These are phyloP conservation scores for Melanotaenia maccullochi DNA, from an alignment of 2,797 vertebrate species.

Conservation along the genomic window DNA sequence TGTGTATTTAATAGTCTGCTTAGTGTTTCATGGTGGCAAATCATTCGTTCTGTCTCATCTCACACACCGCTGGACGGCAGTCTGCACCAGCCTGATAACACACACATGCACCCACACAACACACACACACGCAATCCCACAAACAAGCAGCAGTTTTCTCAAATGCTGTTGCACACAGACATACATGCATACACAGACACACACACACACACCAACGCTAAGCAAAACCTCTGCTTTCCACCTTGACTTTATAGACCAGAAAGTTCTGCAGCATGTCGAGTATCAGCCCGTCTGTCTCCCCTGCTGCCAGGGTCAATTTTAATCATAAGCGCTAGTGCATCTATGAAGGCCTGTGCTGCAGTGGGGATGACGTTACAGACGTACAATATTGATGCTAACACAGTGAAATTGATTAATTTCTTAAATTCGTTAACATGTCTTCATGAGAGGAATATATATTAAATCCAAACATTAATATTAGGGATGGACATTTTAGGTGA, in stretches of 20 bases:
- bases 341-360: conserved; percentile 31
- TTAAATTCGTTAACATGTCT: not conserved
- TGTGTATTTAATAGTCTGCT: conserved; percentile 58
- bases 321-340: conserved; percentile 33
- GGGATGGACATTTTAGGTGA: too few species aligned
- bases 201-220: conserved; percentile 23
- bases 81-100: conserved; percentile 76
- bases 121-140: conserved; percentile 24
- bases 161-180: conserved; percentile 11
- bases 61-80: conserved; percentile 70
- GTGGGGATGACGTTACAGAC: not conserved
- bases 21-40: conserved; percentile 72
- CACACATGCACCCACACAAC: conserved; percentile 43
- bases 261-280: conserved; percentile 54
- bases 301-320: conserved; percentile 45
- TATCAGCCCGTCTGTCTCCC: conserved; percentile 31
- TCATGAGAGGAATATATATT: not conserved
- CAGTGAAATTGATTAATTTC: not conserved
- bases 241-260: conserved; percentile 56
- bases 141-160: conserved; percentile 30
- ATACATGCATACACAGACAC: conserved; percentile 8
- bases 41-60: conserved; percentile 70
- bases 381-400: conserved; percentile 22
- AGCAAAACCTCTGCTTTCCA: conserved; percentile 33
- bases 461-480: too few species aligned